Base-by-base conservation (phyloP, 2,113 vertebrate species). In the Caretta caretta region DNA sequence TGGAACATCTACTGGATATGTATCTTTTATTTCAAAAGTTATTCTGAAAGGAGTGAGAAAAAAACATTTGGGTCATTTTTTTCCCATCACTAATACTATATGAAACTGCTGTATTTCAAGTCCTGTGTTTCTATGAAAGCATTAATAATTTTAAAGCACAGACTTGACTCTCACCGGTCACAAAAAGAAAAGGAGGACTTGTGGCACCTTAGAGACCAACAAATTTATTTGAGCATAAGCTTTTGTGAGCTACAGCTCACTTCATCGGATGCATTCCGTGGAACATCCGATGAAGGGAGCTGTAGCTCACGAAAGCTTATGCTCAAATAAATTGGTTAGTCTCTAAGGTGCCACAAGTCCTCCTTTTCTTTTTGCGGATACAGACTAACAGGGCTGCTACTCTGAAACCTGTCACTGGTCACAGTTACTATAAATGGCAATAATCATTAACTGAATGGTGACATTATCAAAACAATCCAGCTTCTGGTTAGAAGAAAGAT, bases 51-150 rank as follows among this genome's bases (percentile, higher is more conserved):
- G 81, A 42, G 75, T 84, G 31, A 24, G 1, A 50, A 25, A 50
- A 65, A 90, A 92, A n/a, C 57, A 27, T 49, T 85, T 81, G 80
- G 82, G 50, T 38, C 5, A 72, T 13, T 0, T 1, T 2, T 19
- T 49, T 51, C 20, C n/a, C 48, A 75, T 35, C 3, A 13, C 2
- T 19, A 24, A 42, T 25, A 75, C 22, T 42, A 1, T 0, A 3
- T 31, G 13, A 5, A 83, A 19, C 42, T 42, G 4, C 3, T 0
- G 0, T 8, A 8, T 46, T 24, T 31, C 31, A 0, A 12, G 29
- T 6, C 65, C 10, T 16, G 9, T 42, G 72, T 75, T 75, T 75
- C 38, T 42, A 75, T 42, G 79, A 38, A 49, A 62, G 31, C 86
- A 78, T 72, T 11, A 6, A 78, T 35, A 48, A 56, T 13, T 12